Evolutionary conservation across 2,797 vertebrate species (phyloP).

Genomic region (Squalus acanthias): DNA sequence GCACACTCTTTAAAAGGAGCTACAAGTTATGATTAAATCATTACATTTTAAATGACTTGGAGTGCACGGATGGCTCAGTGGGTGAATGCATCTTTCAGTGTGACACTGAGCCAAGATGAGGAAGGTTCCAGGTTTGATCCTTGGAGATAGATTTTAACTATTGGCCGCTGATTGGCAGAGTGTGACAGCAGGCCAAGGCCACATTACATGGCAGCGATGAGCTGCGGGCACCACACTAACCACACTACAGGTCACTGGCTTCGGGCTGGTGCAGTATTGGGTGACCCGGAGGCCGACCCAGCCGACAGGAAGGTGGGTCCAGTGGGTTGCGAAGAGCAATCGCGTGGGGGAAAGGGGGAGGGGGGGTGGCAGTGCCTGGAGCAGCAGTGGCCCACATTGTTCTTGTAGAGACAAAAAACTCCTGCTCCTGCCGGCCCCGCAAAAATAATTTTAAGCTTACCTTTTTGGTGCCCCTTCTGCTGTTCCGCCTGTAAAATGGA

Average conservation of each 20-base stretch:
- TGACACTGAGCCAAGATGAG: neutral
- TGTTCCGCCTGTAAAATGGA: too few relatives aligned
- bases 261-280: neutral
- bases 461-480: neutral
- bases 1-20: neutral
- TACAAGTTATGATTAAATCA: neutral
- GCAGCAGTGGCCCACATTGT: neutral
- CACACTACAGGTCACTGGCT: neutral
- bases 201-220: neutral
- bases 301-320: neutral
- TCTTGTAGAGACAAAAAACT: neutral
- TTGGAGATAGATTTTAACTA: neutral
- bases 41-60: neutral
- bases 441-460: neutral
- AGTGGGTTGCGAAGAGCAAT: neutral
- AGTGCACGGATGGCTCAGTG: neutral
- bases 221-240: neutral
- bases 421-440: neutral
- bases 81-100: neutral
- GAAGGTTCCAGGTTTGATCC: neutral
- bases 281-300: neutral
- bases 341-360: too few relatives aligned
- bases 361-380: neutral
- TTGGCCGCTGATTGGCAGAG: neutral
- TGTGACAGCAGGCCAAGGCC: neutral